Conservation (phyloP, 2,113 vertebrate genomes). For the Aptenodytes patagonicus region DNA sequence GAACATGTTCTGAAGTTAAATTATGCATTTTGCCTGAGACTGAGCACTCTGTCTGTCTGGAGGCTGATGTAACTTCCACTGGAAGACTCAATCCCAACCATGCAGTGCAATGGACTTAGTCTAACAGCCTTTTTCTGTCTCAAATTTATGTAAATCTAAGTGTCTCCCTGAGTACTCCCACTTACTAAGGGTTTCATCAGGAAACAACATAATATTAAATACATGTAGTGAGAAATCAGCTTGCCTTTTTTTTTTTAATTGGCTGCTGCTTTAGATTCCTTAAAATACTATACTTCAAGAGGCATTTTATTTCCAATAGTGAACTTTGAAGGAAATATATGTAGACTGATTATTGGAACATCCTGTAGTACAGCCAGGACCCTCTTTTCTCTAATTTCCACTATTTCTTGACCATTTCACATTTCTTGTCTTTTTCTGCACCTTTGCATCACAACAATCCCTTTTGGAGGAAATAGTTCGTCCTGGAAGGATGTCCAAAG, state of each 20-base stretch:
- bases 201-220: slow-evolving; percentile 22
- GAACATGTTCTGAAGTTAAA: background rate
- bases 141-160: slow-evolving; percentile 22
- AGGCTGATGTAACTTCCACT: background rate
- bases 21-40: background rate
- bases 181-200: slow-evolving; percentile 1
- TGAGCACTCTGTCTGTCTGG: background rate
- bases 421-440: background rate
- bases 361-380: background rate
- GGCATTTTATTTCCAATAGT: background rate
- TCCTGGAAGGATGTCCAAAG: background rate
- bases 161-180: background rate
- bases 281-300: background rate
- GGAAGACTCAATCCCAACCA: background rate
- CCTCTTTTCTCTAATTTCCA: background rate
- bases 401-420: background rate
- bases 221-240: background rate
- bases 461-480: background rate
- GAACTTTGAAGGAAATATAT: background rate
- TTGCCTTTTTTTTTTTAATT: background rate
- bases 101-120: background rate
- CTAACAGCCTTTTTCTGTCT: background rate
- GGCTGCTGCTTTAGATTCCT: background rate
- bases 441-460: background rate
- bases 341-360: background rate